Percentiles rank a stretch among this genome's conserved stretches.
Evolutionary conservation across 1,140 invertebrate genomes (phyloP).

Genomic region (Tetramorium simillimum): DNA sequence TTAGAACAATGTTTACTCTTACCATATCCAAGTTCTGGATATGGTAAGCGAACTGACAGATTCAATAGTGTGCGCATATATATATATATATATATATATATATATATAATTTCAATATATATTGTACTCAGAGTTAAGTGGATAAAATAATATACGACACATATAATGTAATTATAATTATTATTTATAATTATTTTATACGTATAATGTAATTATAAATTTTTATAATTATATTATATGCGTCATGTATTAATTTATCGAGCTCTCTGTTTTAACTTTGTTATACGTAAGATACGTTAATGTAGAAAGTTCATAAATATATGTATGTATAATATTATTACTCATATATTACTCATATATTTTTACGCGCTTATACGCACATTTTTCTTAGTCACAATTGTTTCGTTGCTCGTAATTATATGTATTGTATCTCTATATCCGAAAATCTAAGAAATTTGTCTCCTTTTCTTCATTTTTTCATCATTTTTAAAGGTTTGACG

Average conservation of each 20-base stretch:
- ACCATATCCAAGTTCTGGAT: neutral
- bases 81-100: no score
- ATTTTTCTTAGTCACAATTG: neutral
- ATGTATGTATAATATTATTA: neutral
- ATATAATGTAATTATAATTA: conserved; percentile 2
- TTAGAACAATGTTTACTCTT: conserved; percentile 25
- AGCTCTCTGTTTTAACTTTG: neutral
- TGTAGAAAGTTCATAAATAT: neutral
- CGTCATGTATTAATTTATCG: neutral
- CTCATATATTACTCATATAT: neutral
- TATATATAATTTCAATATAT: neutral
- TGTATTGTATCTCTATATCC: neutral
- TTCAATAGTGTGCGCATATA: neutral
- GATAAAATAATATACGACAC: neutral
- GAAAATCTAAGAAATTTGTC: neutral
- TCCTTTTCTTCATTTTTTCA: neutral
- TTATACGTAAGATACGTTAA: neutral
- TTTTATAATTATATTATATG: no score
- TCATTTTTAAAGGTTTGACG: neutral
- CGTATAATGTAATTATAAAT: no score
- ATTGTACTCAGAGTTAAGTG: neutral
- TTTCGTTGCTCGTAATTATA: neutral
- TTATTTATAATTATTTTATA: neutral
- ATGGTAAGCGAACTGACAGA: neutral
- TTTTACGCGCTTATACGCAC: neutral